phyloP scores from a whole-genome alignment of 2,888 invertebrate genomes.

The Polydrusus cervinus region DNA sequence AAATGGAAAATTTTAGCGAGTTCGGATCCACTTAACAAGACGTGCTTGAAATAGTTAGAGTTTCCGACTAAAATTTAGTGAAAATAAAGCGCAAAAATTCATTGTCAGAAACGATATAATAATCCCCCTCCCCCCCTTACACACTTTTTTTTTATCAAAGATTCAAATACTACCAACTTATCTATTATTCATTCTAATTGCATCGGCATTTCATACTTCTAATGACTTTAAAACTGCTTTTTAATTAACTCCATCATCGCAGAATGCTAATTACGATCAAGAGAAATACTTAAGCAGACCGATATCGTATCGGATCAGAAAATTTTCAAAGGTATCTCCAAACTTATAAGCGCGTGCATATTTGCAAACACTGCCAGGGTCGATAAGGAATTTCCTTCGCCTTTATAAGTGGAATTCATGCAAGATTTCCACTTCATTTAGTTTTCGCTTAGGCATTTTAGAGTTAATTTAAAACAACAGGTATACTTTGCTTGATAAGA shows the following conservation, averaged over 20 bases:
- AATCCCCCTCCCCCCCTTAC: too few relatives aligned
- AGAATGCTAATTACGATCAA: conserved; percentile 24
- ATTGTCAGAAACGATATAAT: too few relatives aligned
- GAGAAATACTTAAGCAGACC: conserved; percentile 21
- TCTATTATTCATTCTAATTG: background rate
- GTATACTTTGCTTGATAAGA: background rate
- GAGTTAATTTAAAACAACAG: conserved; percentile 26
- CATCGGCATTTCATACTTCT: background rate
- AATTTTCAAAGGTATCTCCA: conserved; percentile 27
- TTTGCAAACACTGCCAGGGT: conserved; percentile 24
- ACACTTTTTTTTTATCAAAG: too few relatives aligned
- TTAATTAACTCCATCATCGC: conserved; percentile 10
- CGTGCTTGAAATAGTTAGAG: too few relatives aligned
- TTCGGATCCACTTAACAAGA: too few relatives aligned
- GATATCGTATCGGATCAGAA: conserved; percentile 27
- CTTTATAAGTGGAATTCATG: conserved; percentile 32
- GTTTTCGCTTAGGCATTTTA: conserved; percentile 19
- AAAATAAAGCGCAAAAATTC: too few relatives aligned
- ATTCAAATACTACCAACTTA: background rate
- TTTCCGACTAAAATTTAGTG: too few relatives aligned
- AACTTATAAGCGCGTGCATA: conserved; percentile 36
- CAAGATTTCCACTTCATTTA: conserved; percentile 40
- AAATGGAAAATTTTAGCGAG: too few relatives aligned
- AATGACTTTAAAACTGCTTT: conserved; percentile 12
- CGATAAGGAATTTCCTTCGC: conserved; percentile 37